A percentile compares a stretch with the other conserved stretches of the same genome.
Conservation (phyloP, 2,888 invertebrate genomes). For the Drosophila recens region DNA sequence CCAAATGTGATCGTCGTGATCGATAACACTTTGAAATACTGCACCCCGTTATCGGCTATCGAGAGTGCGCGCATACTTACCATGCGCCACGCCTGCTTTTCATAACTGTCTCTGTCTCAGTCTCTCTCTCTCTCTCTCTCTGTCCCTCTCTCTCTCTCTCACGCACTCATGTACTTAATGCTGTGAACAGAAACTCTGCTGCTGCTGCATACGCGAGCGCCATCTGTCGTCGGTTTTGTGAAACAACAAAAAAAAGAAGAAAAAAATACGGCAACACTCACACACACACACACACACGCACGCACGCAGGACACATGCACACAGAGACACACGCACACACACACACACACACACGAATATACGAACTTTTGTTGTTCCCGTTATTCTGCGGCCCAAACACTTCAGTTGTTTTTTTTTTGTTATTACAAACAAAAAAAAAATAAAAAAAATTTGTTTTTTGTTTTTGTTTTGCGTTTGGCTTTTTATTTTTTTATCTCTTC, state of each 20-base stretch:
- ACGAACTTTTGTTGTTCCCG: constrained; percentile 57
- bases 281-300: constrained; percentile 11
- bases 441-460: constrained; percentile 61
- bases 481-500: constrained; percentile 47
- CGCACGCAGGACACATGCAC: constrained; percentile 16
- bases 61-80: constrained; percentile 82
- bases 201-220: constrained; percentile 39
- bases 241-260: constrained; percentile 21
- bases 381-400: constrained; percentile 33
- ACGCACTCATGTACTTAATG: background rate
- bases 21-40: constrained; percentile 35
- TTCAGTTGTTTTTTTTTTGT: constrained; percentile 28
- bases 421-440: constrained; percentile 71
- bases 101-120: constrained; percentile 31
- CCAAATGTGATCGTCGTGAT: constrained; percentile 25
- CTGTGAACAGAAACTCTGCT: constrained; percentile 31
- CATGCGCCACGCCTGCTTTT: constrained; percentile 79
- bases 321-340: constrained; percentile 4
- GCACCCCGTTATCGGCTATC: constrained; percentile 77
- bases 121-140: constrained; percentile 20
- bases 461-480: constrained; percentile 67
- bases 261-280: constrained; percentile 7
- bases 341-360: background rate
- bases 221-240: constrained; percentile 28
- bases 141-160: constrained; percentile 27